Conservation (phyloP, 2,888 invertebrate species). For the Nomada fucata region DNA sequence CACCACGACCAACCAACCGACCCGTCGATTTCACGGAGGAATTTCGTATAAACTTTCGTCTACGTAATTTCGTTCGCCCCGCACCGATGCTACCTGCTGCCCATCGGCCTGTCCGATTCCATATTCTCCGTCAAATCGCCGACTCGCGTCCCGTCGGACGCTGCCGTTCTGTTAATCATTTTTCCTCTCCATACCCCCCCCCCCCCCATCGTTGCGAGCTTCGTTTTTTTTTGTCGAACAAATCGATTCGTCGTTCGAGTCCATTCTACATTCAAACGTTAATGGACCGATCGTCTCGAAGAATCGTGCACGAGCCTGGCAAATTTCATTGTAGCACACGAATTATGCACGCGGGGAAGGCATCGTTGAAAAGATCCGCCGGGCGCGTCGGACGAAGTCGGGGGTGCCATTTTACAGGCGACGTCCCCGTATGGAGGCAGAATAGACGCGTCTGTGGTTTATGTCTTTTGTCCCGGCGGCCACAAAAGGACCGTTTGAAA, state of each 20-base stretch:
- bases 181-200: not conserved
- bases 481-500: constrained; percentile 60
- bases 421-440: constrained; percentile 1
- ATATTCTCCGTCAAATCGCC: constrained; percentile 26
- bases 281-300: no score
- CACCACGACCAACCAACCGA: constrained; percentile 35
- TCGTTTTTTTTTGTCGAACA: not conserved
- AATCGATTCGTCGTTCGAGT: no score
- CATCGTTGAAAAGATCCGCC: constrained; percentile 20
- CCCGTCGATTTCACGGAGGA: constrained; percentile 53
- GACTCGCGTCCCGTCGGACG: not conserved
- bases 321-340: constrained; percentile 2
- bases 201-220: no score
- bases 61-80: constrained; percentile 49
- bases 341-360: constrained; percentile 26
- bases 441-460: constrained; percentile 47
- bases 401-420: constrained; percentile 42
- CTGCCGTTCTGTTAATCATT: constrained; percentile 1
- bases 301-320: not conserved
- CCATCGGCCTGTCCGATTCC: constrained; percentile 7
- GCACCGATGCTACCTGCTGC: constrained; percentile 1
- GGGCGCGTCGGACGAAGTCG: constrained; percentile 1
- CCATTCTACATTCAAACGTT: no score
- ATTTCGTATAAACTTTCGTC: constrained; percentile 54
- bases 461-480: constrained; percentile 47